These are phyloP conservation scores for Diplolepis rosae DNA, from an alignment of 2,888 invertebrate species.

Conservation along the genomic window DNA sequence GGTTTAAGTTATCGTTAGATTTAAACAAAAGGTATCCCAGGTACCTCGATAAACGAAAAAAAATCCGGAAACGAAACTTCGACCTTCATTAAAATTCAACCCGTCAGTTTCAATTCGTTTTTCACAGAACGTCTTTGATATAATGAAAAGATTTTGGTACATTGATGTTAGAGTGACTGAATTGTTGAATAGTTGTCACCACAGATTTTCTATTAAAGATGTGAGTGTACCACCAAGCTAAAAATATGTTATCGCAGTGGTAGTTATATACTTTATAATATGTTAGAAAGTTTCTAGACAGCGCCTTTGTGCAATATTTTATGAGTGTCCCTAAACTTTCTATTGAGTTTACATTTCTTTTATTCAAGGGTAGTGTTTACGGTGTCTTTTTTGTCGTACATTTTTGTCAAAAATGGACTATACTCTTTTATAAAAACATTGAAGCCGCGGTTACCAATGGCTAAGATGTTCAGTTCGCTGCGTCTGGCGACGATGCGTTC, in stretches of 20 bases:
- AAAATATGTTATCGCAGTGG: not conserved
- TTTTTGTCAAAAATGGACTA: not conserved
- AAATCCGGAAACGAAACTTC: not conserved
- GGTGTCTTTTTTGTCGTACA: not conserved
- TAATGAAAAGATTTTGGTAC: not conserved
- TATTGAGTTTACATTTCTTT: not conserved
- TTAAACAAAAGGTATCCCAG: conserved; percentile 7
- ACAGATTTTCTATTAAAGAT: not conserved
- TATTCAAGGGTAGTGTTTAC: not conserved
- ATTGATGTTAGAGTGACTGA: not conserved
- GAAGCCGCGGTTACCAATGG: conserved; percentile 40
- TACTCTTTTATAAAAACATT: not conserved
- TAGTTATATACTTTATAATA: not conserved
- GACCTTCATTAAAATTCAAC: not conserved
- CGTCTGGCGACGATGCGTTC: conserved; percentile 70
- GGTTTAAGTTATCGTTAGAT: not conserved
- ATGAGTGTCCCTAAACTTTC: not conserved
- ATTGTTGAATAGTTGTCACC: not conserved
- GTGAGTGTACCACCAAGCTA: not conserved
- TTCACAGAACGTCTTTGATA: not conserved
- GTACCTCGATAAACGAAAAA: not conserved
- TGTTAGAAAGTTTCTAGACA: not conserved
- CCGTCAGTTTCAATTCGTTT: not conserved
- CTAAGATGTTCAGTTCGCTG: conserved; percentile 71
- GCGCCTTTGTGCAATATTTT: not conserved